Evolutionary conservation across 2,888 invertebrate genomes (phyloP).

Genomic region (Drosophila engyochracea): DNA sequence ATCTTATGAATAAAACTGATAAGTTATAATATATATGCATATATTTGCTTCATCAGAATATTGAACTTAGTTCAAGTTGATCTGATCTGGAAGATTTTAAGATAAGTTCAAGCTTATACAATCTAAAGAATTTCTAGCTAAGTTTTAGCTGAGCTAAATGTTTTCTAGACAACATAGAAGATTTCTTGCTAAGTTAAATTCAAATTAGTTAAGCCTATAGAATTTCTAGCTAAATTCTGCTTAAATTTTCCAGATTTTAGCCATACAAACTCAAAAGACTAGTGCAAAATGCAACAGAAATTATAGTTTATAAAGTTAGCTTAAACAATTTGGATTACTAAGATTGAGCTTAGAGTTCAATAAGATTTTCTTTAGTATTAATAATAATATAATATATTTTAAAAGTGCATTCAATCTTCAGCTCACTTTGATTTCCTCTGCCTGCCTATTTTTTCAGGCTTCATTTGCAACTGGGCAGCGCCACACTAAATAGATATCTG

Average conservation of each 20-base stretch:
- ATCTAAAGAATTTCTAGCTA: background rate
- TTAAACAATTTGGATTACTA: background rate
- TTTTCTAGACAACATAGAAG: fast-evolving
- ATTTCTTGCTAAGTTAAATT: background rate
- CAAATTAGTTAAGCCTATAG: too few species aligned
- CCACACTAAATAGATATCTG: constrained; percentile 11
- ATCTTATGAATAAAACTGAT: background rate
- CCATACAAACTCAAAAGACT: background rate
- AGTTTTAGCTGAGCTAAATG: background rate
- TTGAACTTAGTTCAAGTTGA: background rate
- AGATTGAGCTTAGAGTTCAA: background rate
- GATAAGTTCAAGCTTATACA: background rate
- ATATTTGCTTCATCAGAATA: background rate
- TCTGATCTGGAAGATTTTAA: background rate
- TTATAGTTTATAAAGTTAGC: background rate
- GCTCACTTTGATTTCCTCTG: background rate
- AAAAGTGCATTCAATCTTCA: background rate
- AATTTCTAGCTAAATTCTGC: background rate
- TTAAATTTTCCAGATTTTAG: background rate
- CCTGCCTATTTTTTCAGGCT: constrained; percentile 42
- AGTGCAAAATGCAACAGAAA: background rate
- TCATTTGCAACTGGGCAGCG: constrained; percentile 23
- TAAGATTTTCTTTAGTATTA: background rate
- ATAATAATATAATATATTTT: too few species aligned
- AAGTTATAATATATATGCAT: background rate